phyloP scores from a whole-genome alignment of 2,888 invertebrate genomes.

The Drosophila bunnanda region DNA sequence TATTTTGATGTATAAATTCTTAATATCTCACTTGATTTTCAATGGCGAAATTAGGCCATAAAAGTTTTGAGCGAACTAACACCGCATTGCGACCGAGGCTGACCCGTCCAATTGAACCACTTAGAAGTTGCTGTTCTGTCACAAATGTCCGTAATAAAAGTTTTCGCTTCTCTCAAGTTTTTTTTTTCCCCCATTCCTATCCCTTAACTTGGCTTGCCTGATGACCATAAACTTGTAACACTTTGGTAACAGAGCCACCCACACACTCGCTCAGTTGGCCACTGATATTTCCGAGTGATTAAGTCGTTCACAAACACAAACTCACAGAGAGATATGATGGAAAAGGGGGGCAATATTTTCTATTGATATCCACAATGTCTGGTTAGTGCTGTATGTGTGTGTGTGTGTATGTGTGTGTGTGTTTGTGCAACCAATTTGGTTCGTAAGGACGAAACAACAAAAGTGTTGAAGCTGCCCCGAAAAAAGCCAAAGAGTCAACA shows the following conservation, averaged over 20 bases:
- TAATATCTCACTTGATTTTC: slow-evolving; percentile 43
- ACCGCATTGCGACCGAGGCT: slow-evolving; percentile 36
- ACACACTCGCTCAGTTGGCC: not conserved
- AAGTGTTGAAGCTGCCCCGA: slow-evolving; percentile 56
- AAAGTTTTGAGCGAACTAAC: slow-evolving; percentile 44
- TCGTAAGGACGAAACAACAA: slow-evolving; percentile 44
- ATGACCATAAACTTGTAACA: slow-evolving; percentile 52
- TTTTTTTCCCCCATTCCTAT: not conserved
- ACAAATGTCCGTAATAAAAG: slow-evolving; percentile 50
- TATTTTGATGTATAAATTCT: slow-evolving; percentile 25
- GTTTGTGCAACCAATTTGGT: slow-evolving; percentile 53
- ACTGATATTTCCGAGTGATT: slow-evolving; percentile 63
- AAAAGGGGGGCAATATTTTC: slow-evolving; percentile 30
- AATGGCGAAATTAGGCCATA: slow-evolving; percentile 49
- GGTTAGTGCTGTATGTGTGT: not conserved
- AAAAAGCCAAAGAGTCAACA: slow-evolving; percentile 58
- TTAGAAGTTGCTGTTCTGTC: slow-evolving; percentile 52
- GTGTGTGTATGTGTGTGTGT: slow-evolving; percentile 31
- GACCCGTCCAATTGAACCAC: slow-evolving; percentile 37
- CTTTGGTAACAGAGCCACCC: slow-evolving; percentile 38
- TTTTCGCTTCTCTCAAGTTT: slow-evolving; percentile 33
- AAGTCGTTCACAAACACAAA: slow-evolving; percentile 56
- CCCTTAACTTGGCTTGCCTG: slow-evolving; percentile 27
- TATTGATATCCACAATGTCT: slow-evolving; percentile 66
- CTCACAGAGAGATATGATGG: slow-evolving; percentile 32